Evolutionary conservation across 2,888 invertebrate genomes (phyloP).

Genomic region (Melipona beecheii): DNA sequence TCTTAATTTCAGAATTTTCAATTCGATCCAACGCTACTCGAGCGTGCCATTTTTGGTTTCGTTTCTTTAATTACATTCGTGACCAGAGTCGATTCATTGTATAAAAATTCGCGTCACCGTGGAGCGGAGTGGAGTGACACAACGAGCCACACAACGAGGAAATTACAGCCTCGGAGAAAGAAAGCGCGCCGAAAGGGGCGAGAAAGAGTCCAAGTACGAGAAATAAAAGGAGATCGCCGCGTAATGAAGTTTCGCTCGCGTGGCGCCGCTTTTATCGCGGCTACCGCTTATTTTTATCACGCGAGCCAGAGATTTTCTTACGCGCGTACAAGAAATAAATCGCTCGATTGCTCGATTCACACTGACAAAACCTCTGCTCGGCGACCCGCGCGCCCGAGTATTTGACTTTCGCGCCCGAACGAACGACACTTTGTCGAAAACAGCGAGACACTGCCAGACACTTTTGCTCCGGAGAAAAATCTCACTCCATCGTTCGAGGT

Average conservation of each 20-base stretch:
- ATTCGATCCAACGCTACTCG: no score
- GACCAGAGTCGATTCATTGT: no score
- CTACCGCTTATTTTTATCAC: background rate
- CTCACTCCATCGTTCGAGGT: background rate
- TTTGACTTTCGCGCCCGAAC: conserved; percentile 2
- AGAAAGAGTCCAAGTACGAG: background rate
- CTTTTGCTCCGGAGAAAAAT: background rate
- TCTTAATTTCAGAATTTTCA: no score
- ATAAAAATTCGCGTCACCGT: no score
- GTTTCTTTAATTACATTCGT: no score
- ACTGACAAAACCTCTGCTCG: background rate
- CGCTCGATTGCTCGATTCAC: background rate
- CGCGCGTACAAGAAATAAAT: background rate
- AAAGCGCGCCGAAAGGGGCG: background rate
- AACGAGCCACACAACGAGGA: no score
- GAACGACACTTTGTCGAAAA: background rate
- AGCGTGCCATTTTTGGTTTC: no score
- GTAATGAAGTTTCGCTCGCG: background rate
- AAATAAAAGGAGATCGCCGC: no score
- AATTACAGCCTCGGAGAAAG: background rate
- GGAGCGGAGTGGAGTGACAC: no score
- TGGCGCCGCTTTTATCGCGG: background rate
- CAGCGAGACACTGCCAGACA: background rate
- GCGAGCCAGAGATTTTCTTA: background rate
- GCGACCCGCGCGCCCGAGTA: background rate